Evolutionary conservation across 2,888 invertebrate genomes (phyloP).

Genomic region (Hemaris fuciformis): DNA sequence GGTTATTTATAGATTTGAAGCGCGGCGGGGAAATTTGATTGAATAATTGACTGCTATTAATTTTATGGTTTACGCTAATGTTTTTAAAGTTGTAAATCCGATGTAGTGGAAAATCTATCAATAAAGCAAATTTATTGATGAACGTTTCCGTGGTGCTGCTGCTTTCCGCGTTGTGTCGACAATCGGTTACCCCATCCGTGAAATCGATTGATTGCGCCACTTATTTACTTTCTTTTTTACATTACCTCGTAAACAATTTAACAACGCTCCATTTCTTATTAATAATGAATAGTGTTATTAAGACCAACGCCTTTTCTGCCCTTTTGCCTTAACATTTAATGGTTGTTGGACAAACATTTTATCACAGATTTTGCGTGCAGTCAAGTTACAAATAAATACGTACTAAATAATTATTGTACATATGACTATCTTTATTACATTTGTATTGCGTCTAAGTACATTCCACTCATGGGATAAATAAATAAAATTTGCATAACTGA

Average conservation of each 20-base stretch:
- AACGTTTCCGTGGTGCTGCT: slow-evolving; percentile 40
- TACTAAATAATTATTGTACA: too few relatives aligned
- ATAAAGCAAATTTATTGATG: slow-evolving; percentile 13
- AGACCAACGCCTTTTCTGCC: background rate
- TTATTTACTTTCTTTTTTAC: slow-evolving; percentile 14
- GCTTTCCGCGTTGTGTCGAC: slow-evolving; percentile 47
- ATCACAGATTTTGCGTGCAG: background rate
- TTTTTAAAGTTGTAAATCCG: background rate
- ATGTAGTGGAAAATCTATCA: background rate
- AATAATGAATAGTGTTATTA: slow-evolving; percentile 31
- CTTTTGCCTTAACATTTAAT: background rate
- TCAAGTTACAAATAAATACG: background rate
- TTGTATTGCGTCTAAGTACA: too few relatives aligned
- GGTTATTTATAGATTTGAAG: background rate
- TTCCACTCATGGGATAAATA: too few relatives aligned
- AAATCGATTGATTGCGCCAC: slow-evolving; percentile 46
- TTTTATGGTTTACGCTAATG: background rate
- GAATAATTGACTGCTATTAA: background rate
- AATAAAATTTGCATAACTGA: too few relatives aligned
- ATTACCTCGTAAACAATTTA: slow-evolving; percentile 26
- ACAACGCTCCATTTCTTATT: slow-evolving; percentile 52
- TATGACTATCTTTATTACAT: too few relatives aligned
- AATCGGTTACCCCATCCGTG: slow-evolving; percentile 56
- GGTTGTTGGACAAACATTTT: background rate
- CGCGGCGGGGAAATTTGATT: background rate